A percentile compares a stretch with the other conserved stretches of the same genome.
Evolutionary conservation across 2,888 invertebrate species (phyloP).

Genomic region (Oeneis ivallda): DNA sequence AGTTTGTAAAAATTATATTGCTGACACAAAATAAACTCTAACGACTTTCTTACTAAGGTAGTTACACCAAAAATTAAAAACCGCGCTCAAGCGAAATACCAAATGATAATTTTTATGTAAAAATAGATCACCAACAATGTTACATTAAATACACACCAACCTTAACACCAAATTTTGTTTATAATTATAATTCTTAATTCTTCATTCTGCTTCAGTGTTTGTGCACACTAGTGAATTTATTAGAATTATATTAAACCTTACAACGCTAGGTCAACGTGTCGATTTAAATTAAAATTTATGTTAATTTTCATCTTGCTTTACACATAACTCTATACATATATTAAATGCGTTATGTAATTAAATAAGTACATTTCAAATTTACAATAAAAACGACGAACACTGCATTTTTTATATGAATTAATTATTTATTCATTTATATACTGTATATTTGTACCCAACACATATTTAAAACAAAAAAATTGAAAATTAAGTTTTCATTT

Average conservation of each 20-base stretch:
- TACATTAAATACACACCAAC: constrained; percentile 20
- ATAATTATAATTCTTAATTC: constrained; percentile 26
- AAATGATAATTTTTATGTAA: constrained; percentile 22
- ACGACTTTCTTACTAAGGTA: neutral
- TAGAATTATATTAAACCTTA: constrained; percentile 30
- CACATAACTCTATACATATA: constrained; percentile 14
- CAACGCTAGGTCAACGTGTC: constrained; percentile 28
- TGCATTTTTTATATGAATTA: neutral
- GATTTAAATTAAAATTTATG: constrained; percentile 42
- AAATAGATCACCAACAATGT: constrained; percentile 12
- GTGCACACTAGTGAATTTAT: constrained; percentile 32
- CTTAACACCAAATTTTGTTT: constrained; percentile 25
- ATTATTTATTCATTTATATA: too few species aligned
- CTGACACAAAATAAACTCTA: too few species aligned
- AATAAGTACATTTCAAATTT: constrained; percentile 17
- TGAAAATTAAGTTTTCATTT: too few species aligned
- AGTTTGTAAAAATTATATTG: neutral
- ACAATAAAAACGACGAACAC: neutral
- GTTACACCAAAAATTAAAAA: neutral
- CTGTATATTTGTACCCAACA: too few species aligned
- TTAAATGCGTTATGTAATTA: constrained; percentile 30
- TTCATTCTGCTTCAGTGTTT: constrained; percentile 29
- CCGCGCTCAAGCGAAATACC: neutral
- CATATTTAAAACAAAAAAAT: too few species aligned
- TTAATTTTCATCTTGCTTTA: constrained; percentile 35